These are phyloP conservation scores for Drosophila asahinai DNA, from an alignment of 1,140 invertebrate genomes.

Conservation along the genomic window DNA sequence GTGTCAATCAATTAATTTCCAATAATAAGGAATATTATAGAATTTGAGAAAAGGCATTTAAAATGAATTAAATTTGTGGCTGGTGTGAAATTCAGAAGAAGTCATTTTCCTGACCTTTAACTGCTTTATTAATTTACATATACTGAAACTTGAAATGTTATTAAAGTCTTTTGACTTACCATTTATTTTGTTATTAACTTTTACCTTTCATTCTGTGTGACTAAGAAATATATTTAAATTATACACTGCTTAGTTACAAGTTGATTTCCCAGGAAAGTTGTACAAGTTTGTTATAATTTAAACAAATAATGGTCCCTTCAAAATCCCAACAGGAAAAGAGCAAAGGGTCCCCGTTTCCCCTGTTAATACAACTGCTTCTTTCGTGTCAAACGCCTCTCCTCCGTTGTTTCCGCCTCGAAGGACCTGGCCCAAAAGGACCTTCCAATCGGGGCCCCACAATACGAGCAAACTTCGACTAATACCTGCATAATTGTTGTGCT, in stretches of 20 bases:
- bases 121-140: too few relatives aligned
- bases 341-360: not conserved
- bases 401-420: conserved; percentile 2
- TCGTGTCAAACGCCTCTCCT: conserved; percentile 4
- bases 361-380: conserved; percentile 14
- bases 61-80: not conserved
- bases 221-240: conserved; percentile 9
- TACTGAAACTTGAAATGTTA: too few relatives aligned
- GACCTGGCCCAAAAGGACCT: conserved; percentile 22
- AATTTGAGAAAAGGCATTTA: not conserved
- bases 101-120: not conserved
- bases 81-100: not conserved
- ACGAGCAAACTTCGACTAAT: conserved; percentile 62
- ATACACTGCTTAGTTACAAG: conserved; percentile 2
- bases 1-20: not conserved
- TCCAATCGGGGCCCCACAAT: conserved; percentile 34
- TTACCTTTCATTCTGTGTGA: not conserved
- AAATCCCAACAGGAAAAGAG: conserved; percentile 13
- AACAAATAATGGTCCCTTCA: conserved; percentile 10
- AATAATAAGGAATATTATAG: not conserved
- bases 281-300: conserved; percentile 12
- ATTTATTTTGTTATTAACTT: not conserved
- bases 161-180: too few relatives aligned
- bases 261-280: conserved; percentile 9
- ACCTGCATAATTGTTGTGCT: conserved; percentile 82